phyloP scores from a whole-genome alignment of 2,113 vertebrate species.

The Limnothrissa miodon region DNA sequence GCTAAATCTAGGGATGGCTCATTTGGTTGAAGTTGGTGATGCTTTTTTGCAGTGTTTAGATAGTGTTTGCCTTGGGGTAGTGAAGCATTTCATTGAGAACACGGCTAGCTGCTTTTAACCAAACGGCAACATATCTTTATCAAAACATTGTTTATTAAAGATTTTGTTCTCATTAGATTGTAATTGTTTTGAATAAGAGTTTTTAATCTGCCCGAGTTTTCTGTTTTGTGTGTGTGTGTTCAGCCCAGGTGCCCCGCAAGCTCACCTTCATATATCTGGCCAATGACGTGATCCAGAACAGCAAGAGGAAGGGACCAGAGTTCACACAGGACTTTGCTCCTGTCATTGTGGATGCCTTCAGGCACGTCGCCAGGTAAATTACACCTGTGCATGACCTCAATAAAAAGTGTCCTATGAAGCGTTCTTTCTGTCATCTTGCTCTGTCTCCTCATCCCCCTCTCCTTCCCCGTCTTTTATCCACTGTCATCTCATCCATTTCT shows the following conservation, averaged over 20 bases:
- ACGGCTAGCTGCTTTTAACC: neutral
- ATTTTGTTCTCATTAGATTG: neutral
- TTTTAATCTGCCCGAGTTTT: too few relatives aligned
- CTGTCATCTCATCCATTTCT: too few relatives aligned
- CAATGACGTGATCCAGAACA: slow-evolving; percentile 99
- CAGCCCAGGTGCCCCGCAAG: slow-evolving; percentile 94
- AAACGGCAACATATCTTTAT: neutral
- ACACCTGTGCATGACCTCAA: neutral
- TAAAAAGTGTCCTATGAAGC: neutral
- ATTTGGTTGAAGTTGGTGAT: neutral
- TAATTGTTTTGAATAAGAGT: neutral
- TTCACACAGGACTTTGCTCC: slow-evolving; percentile 98
- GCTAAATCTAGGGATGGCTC: neutral
- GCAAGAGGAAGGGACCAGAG: slow-evolving; percentile 97
- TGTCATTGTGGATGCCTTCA: slow-evolving; percentile 94
- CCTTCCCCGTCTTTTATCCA: too few relatives aligned
- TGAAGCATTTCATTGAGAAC: neutral
- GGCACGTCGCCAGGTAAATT: slow-evolving; percentile 91
- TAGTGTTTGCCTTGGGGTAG: neutral
- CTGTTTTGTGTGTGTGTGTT: slow-evolving; percentile 7
- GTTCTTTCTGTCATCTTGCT: neutral
- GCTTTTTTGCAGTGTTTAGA: neutral
- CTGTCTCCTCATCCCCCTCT: neutral
- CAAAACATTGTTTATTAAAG: neutral
- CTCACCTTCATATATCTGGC: slow-evolving; percentile 97